A percentile compares a stretch with the other conserved stretches of the same genome.
Evolutionary conservation across 1,140 invertebrate genomes (phyloP).

Genomic region (Cydia pomonella): DNA sequence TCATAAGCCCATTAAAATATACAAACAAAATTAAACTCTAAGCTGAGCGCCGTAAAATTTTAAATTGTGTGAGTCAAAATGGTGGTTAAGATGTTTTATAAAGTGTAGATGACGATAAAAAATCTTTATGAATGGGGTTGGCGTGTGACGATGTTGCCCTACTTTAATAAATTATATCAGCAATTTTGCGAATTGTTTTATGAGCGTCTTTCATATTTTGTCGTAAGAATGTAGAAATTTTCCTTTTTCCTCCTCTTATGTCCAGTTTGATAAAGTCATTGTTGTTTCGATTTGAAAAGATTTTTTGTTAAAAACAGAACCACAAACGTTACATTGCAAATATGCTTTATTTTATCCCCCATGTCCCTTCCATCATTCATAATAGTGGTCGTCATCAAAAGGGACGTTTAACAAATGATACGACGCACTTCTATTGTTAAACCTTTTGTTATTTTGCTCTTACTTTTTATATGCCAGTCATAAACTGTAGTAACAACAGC

Average conservation of each 20-base stretch:
- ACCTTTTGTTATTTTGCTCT: slow-evolving; percentile 68
- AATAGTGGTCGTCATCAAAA: slow-evolving; percentile 72
- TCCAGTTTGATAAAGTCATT: neutral
- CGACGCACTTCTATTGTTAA: slow-evolving; percentile 69
- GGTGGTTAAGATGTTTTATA: slow-evolving; percentile 33
- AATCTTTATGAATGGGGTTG: slow-evolving; percentile 71
- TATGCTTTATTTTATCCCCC: slow-evolving; percentile 47
- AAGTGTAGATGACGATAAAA: slow-evolving; percentile 54
- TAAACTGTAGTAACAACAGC: slow-evolving; percentile 39
- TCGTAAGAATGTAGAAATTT: slow-evolving; percentile 8
- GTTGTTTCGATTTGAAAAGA: neutral
- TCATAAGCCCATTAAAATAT: slow-evolving; percentile 34
- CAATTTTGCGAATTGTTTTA: slow-evolving; percentile 72
- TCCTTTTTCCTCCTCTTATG: neutral
- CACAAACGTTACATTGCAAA: slow-evolving; percentile 42
- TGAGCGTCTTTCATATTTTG: slow-evolving; percentile 43
- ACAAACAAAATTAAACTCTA: slow-evolving; percentile 44
- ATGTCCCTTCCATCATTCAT: slow-evolving; percentile 65
- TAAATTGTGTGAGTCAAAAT: neutral
- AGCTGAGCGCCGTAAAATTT: slow-evolving; percentile 34
- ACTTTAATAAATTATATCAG: slow-evolving; percentile 69
- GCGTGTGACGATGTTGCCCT: slow-evolving; percentile 65
- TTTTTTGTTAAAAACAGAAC: slow-evolving; percentile 26
- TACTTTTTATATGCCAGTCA: slow-evolving; percentile 39
- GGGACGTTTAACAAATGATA: slow-evolving; percentile 79